Conservation (phyloP, 2,113 vertebrate genomes). For the Spheniscus mendiculus region DNA sequence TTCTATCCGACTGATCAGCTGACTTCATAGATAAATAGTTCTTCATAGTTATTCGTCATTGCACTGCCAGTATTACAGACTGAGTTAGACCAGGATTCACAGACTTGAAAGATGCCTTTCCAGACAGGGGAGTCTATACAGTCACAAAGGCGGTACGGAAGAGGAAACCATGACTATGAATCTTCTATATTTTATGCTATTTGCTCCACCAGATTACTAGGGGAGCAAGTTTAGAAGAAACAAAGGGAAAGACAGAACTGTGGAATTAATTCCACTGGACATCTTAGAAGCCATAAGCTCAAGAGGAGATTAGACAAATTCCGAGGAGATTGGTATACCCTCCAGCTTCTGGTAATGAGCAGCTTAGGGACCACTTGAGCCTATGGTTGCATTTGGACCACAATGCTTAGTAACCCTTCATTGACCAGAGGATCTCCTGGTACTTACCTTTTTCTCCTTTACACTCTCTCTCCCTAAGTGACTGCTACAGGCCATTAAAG, state of each 20-base stretch:
- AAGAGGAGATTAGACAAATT: conserved; percentile 40
- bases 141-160: not conserved
- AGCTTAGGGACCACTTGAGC: conserved; percentile 11
- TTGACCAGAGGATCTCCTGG: not conserved
- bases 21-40: not conserved
- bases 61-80: not conserved
- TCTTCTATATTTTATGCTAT: not conserved
- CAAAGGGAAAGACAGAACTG: not conserved
- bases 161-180: not conserved
- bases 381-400: not conserved
- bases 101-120: not conserved
- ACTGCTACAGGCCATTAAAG: not conserved
- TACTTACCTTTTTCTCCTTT: not conserved
- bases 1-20: not conserved
- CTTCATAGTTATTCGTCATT: not conserved
- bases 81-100: not conserved
- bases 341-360: conserved; percentile 29
- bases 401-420: not conserved
- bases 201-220: not conserved
- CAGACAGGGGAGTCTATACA: not conserved
- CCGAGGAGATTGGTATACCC: not conserved
- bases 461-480: not conserved
- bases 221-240: not conserved
- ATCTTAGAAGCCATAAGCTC: not conserved
- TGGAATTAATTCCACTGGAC: conserved; percentile 3